Evolutionary conservation across 2,797 vertebrate species (phyloP).

Genomic region (Anisognathus igniventris): DNA sequence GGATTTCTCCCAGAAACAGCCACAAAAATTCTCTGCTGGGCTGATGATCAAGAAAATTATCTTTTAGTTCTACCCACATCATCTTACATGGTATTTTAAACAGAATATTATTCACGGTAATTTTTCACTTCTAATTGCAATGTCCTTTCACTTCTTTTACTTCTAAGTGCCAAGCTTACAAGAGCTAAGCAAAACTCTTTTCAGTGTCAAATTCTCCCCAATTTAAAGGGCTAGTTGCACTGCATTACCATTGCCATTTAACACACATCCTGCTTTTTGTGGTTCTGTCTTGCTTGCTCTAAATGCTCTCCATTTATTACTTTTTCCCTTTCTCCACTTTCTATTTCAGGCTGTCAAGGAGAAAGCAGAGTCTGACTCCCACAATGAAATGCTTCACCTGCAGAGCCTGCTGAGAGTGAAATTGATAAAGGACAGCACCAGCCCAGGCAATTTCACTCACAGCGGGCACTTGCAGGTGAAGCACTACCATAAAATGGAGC

Average conservation of each 20-base stretch:
- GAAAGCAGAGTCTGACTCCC: neutral
- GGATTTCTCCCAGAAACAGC: neutral
- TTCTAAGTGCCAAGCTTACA: neutral
- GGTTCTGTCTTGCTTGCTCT: neutral
- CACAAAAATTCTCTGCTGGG: neutral
- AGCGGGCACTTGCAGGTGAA: conserved; percentile 27
- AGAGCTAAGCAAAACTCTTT: neutral
- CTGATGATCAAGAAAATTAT: neutral
- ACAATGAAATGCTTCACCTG: conserved; percentile 28
- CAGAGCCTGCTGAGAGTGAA: neutral
- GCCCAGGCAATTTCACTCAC: conserved; percentile 37
- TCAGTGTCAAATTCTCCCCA: neutral
- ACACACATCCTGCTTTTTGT: neutral
- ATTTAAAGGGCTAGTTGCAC: neutral
- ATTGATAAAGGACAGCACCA: neutral
- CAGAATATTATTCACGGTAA: neutral
- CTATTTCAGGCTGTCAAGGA: conserved; percentile 4
- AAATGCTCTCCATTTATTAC: neutral
- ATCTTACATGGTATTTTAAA: neutral
- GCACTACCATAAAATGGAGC: neutral
- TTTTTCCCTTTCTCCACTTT: neutral
- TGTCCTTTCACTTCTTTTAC: neutral
- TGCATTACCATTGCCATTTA: neutral
- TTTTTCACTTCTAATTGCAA: neutral
- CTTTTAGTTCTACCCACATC: neutral